phyloP scores from a whole-genome alignment of 2,797 vertebrate species.

The Pagetopsis macropterus region DNA sequence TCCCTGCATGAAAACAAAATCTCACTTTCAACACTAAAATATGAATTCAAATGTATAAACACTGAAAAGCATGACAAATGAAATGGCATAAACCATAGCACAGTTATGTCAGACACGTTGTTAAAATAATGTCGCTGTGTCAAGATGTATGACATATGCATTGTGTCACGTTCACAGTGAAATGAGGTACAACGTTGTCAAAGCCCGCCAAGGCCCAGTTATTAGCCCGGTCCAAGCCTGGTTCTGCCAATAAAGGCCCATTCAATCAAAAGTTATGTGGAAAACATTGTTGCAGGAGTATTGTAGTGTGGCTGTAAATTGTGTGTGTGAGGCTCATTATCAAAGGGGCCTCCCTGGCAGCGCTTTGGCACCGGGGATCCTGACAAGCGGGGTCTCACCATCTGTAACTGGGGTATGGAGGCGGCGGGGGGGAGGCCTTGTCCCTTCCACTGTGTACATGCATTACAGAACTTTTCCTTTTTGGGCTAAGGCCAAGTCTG shows the following conservation, averaged over 20 bases:
- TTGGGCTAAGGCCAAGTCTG: slow-evolving; percentile 57
- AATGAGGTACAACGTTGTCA: slow-evolving; percentile 71
- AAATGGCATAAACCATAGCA: neutral
- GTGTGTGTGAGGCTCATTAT: slow-evolving; percentile 73
- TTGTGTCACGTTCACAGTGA: slow-evolving; percentile 35
- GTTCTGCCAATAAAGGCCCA: slow-evolving; percentile 58
- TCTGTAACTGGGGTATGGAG: slow-evolving; percentile 55
- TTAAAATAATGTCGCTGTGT: neutral
- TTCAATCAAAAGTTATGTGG: slow-evolving; percentile 77
- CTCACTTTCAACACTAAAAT: neutral
- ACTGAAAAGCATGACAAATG: neutral
- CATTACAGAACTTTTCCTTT: slow-evolving; percentile 50
- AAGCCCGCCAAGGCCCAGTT: slow-evolving; percentile 53
- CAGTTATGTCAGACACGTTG: neutral
- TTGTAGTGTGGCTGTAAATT: slow-evolving; percentile 79
- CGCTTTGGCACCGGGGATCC: slow-evolving; percentile 70
- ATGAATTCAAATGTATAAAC: neutral
- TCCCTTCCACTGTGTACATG: slow-evolving; percentile 60
- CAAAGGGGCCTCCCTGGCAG: slow-evolving; percentile 75
- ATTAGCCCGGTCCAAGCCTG: slow-evolving; percentile 54
- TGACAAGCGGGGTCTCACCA: slow-evolving; percentile 64
- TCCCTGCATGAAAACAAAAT: neutral
- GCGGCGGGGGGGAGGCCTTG: neutral
- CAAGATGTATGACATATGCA: slow-evolving; percentile 10
- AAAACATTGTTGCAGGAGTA: slow-evolving; percentile 77